Percentiles rank a stretch among this genome's conserved stretches.
These are phyloP conservation scores for Copidosoma floridanum DNA, from an alignment of 1,140 invertebrate genomes.

Conservation along the genomic window DNA sequence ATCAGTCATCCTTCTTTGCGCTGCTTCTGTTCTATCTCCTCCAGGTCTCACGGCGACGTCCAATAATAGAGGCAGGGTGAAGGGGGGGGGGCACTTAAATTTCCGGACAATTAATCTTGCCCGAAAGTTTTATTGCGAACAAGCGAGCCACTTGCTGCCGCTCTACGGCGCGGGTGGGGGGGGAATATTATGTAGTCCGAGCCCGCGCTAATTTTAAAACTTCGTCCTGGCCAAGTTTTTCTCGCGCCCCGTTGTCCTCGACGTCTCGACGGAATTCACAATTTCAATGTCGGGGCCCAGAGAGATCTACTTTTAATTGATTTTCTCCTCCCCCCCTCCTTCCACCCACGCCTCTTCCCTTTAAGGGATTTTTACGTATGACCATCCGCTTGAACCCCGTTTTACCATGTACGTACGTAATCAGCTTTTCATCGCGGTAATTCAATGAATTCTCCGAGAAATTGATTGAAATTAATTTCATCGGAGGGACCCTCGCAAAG, in stretches of 20 bases:
- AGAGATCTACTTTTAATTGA: too few species aligned
- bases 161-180: not conserved
- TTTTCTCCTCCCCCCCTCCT: too few species aligned
- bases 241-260: constrained; percentile 2
- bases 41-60: not conserved
- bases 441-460: too few species aligned
- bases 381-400: too few species aligned
- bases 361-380: too few species aligned
- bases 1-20: not conserved
- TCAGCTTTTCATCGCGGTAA: too few species aligned
- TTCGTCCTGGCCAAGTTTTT: constrained; percentile 9
- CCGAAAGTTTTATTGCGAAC: constrained; percentile 19
- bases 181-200: not conserved
- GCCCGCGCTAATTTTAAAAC: constrained; percentile 22
- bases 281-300: constrained; percentile 6
- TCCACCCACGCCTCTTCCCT: too few species aligned
- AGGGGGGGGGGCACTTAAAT: constrained; percentile 7
- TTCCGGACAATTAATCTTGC: constrained; percentile 22
- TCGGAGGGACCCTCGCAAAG: too few species aligned
- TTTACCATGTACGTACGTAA: too few species aligned
- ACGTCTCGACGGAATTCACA: constrained; percentile 20
- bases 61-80: not conserved
- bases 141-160: constrained; percentile 3
- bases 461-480: too few species aligned
- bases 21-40: not conserved